Evolutionary conservation across 1,140 invertebrate genomes (phyloP), one percentile per base, ranked within the genome.

Genomic region (Neodiprion virginianus): DNA sequence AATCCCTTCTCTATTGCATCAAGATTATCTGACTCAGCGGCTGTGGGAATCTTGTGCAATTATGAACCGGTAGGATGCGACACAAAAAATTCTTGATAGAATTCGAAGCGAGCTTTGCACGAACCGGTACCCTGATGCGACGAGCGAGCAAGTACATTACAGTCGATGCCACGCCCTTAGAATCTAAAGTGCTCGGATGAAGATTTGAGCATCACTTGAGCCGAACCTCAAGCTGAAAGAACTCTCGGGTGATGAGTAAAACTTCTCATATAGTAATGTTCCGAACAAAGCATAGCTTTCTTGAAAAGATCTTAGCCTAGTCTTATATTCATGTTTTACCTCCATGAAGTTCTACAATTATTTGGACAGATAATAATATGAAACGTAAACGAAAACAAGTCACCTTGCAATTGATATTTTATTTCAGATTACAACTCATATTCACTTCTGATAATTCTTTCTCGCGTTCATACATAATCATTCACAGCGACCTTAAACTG

Each of bases 1-100:
- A 40, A 40, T 40, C 28, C 28, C 5, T 40, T 40, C 28, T 40
- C 28, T 1, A 40, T 40, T 40, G 28, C 28, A 40, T 40, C 28
- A 40, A 40, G 28, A 40, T 40, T 40, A 40, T 40, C 28, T 61
- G 53, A 61, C n/a, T 12, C 53, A 17, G 53, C 8, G 28, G 28
- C 28, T 40, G 28, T 40, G 28, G 28, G 28, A 40, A 40, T 40
- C 28, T 61, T 4, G 53, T 12, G 53, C 53, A 61, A 61, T 61
- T 61, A 61, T 61, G n/a, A 61, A 12, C 11, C 53, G 53, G n/a
- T 61, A 4, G 53, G 7, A 61, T 12, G 7, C 8, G n/a, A 17
- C 53, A 61, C n/a, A 61, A 61, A 61, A 61, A 14, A 17, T 61
- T 61, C 53, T 61, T 61, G n/a, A 61, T 61, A 17, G 53, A 61